Percentiles rank a stretch among this genome's conserved stretches.
These are phyloP conservation scores for Pristionchus maxplancki DNA, from an alignment of 2,888 invertebrate species.

Conservation along the genomic window DNA sequence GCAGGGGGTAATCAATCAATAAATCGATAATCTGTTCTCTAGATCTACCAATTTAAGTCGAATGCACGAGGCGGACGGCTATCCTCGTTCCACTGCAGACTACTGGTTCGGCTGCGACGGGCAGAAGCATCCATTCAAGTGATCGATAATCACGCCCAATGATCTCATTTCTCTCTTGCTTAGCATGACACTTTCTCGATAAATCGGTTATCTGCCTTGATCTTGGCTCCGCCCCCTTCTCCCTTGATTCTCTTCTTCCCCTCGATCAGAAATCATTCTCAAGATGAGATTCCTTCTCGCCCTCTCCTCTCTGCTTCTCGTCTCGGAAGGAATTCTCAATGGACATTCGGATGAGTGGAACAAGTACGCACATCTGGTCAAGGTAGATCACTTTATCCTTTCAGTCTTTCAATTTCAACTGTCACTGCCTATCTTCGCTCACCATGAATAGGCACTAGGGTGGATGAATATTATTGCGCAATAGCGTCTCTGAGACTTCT, in stretches of 20 bases:
- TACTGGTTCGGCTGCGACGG: constrained; percentile 49
- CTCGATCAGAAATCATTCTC: not conserved
- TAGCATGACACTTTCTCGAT: constrained; percentile 29
- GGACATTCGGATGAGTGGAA: constrained; percentile 1
- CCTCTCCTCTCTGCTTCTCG: constrained; percentile 25
- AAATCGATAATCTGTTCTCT: not conserved
- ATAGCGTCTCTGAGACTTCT: too few relatives aligned
- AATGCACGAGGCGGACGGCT: constrained; percentile 35
- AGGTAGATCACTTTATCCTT: not conserved
- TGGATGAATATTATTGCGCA: not conserved
- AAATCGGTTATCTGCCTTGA: constrained; percentile 36
- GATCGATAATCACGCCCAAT: not conserved
- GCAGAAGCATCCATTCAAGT: constrained; percentile 13
- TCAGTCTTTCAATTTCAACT: not conserved
- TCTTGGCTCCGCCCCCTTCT: constrained; percentile 43
- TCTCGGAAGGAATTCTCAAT: constrained; percentile 22
- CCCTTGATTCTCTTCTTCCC: not conserved
- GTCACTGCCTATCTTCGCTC: not conserved
- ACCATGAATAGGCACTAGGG: not conserved
- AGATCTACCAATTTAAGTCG: not conserved
- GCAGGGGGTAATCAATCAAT: constrained; percentile 34
- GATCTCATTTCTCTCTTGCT: constrained; percentile 8
- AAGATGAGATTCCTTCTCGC: constrained; percentile 16
- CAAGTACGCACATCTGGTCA: constrained; percentile 44
- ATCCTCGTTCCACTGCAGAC: constrained; percentile 41